Conservation (phyloP, 1,140 invertebrate species). For the Zaprionus davidi region DNA sequence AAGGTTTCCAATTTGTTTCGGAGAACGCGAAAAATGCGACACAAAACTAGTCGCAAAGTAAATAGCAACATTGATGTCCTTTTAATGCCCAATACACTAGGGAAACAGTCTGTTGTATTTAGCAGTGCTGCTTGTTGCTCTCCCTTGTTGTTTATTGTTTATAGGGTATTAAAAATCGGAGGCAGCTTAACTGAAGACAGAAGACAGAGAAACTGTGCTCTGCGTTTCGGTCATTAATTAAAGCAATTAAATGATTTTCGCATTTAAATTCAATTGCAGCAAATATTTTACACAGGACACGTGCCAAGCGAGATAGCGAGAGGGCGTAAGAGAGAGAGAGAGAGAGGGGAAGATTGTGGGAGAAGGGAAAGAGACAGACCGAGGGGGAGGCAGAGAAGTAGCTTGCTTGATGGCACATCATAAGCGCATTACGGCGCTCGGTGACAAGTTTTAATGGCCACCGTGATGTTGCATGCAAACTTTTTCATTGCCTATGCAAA, state of each 20-base stretch:
- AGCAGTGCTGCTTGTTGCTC: background rate
- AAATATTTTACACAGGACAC: conserved; percentile 18
- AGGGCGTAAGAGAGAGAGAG: background rate
- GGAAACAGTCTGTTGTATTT: background rate
- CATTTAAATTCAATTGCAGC: conserved; percentile 74
- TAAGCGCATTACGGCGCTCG: conserved; percentile 37
- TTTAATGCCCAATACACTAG: background rate
- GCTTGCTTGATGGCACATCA: conserved; percentile 39
- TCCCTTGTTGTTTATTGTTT: background rate
- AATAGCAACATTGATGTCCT: background rate
- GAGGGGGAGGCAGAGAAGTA: background rate
- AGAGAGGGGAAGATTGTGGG: background rate
- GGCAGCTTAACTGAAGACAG: background rate
- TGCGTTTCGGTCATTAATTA: conserved; percentile 65
- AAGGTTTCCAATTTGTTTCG: background rate
- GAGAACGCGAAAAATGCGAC: background rate
- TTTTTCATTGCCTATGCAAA: conserved; percentile 71
- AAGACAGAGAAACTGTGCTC: background rate
- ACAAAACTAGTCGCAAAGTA: background rate
- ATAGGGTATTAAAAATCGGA: conserved; percentile 23
- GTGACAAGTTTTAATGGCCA: conserved; percentile 45
- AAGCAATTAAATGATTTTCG: conserved; percentile 72
- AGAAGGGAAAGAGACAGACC: background rate
- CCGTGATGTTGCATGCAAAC: conserved; percentile 40
- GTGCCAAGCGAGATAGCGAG: conserved; percentile 11